These are phyloP conservation scores for Cygnus atratus DNA, from an alignment of 2,113 vertebrate species.

Conservation along the genomic window DNA sequence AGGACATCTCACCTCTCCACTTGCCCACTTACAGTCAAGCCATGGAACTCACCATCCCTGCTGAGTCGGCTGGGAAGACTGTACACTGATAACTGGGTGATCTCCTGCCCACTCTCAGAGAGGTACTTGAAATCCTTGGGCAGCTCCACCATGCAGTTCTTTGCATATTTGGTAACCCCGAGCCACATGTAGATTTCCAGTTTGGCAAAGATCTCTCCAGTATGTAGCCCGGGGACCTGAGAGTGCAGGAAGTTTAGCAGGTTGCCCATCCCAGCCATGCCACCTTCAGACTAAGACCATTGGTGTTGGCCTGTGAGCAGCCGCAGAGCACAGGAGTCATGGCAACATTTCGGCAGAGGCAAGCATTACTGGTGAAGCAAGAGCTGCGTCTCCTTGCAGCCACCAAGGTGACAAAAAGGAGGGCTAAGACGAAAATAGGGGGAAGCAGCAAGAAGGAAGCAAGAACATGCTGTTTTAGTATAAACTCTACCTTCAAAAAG, in stretches of 20 bases:
- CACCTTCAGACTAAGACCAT: background rate
- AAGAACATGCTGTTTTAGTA: background rate
- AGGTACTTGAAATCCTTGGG: conserved; percentile 84
- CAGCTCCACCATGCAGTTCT: conserved; percentile 81
- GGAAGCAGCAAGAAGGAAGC: background rate
- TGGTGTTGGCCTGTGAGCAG: background rate
- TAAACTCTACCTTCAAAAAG: conserved; percentile 84
- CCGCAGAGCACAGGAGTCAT: background rate
- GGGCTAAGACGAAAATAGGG: background rate
- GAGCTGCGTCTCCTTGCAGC: background rate
- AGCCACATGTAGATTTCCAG: conserved; percentile 94
- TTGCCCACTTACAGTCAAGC: background rate
- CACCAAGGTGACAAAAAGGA: background rate
- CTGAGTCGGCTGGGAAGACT: conserved; percentile 77
- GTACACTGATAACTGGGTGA: conserved; percentile 13
- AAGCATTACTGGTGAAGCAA: background rate
- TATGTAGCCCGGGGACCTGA: conserved; percentile 79
- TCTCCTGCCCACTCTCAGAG: conserved; percentile 67
- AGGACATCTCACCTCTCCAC: background rate
- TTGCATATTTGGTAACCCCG: conserved; percentile 85
- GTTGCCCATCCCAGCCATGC: background rate
- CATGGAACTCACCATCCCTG: conserved; percentile 81
- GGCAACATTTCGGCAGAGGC: background rate
- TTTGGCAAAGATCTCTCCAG: conserved; percentile 88
- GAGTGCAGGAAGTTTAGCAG: background rate